These are phyloP conservation scores for Alexandromys oeconomus DNA, from an alignment of 2,797 vertebrate genomes.

Conservation along the genomic window DNA sequence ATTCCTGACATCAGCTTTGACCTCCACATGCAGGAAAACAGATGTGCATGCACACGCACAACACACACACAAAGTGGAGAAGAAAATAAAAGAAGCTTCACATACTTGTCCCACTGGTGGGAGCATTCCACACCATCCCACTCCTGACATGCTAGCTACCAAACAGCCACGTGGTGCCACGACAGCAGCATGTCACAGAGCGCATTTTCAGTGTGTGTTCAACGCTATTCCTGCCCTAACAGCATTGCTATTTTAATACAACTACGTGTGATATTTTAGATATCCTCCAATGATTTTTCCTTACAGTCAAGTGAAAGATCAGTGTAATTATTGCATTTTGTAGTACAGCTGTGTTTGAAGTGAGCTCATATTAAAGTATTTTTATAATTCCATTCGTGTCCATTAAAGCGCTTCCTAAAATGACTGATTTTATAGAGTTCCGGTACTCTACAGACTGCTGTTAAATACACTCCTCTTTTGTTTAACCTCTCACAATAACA, in stretches of 20 bases:
- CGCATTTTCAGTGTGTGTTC: background rate
- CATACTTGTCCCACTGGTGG: conserved; percentile 23
- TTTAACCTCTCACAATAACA: conserved; percentile 60
- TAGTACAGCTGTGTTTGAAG: conserved; percentile 40
- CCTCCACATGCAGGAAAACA: background rate
- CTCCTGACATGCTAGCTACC: background rate
- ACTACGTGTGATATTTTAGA: conserved; percentile 54
- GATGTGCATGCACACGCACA: background rate
- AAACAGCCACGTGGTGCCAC: background rate
- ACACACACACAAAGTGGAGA: background rate
- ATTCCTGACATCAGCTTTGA: background rate
- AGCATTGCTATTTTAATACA: conserved; percentile 64
- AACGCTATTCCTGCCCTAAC: conserved; percentile 24
- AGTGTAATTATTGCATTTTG: conserved; percentile 65
- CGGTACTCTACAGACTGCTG: conserved; percentile 52
- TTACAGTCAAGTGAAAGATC: conserved; percentile 63
- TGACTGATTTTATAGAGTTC: conserved; percentile 17
- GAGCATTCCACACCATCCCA: background rate
- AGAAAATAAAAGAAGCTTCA: background rate
- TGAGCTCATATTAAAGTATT: conserved; percentile 62
- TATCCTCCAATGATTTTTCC: conserved; percentile 48
- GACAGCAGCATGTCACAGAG: background rate
- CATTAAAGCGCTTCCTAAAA: conserved; percentile 49
- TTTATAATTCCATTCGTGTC: conserved; percentile 56
- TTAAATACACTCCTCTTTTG: conserved; percentile 64